Evolutionary conservation across 2,888 invertebrate species (phyloP).

Genomic region (Chrysotoxum bicinctum): DNA sequence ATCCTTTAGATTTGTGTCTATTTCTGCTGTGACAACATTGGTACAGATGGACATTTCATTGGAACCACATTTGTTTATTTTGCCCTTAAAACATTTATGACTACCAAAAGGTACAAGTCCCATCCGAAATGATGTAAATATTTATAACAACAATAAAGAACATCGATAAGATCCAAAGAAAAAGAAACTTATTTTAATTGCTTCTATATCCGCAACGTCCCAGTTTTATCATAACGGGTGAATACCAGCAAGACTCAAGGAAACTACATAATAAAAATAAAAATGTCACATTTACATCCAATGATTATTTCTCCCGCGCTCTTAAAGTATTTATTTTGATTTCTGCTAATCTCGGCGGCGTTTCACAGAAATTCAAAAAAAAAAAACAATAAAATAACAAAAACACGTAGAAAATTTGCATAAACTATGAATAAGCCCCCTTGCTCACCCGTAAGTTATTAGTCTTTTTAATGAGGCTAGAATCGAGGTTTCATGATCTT

Average conservation of each 20-base stretch:
- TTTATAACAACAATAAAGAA: neutral
- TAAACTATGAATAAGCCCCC: conserved; percentile 48
- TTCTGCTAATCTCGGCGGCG: conserved; percentile 24
- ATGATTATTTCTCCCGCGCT: conserved; percentile 44
- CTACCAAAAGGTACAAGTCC: neutral
- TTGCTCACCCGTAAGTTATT: neutral
- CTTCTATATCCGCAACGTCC: neutral
- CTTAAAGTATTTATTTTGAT: conserved; percentile 11
- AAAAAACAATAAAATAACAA: conserved; percentile 41
- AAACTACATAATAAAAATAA: neutral
- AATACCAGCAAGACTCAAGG: neutral
- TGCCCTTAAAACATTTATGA: neutral
- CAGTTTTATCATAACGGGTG: neutral
- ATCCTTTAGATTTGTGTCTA: too few relatives aligned
- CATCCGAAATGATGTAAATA: neutral
- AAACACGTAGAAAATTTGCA: conserved; percentile 65
- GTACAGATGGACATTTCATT: too few relatives aligned
- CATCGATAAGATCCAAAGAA: neutral
- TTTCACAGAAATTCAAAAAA: conserved; percentile 35
- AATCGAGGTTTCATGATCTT: conserved; percentile 30
- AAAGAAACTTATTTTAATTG: neutral
- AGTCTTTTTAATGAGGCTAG: conserved; percentile 37
- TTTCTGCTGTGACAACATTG: too few relatives aligned
- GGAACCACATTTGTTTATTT: neutral
- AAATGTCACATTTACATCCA: conserved; percentile 59